Evolutionary conservation across 2,888 invertebrate species (phyloP), one percentile per base, ranked within the genome.

Genomic region (Cataglyphis rosenhaueri): DNA sequence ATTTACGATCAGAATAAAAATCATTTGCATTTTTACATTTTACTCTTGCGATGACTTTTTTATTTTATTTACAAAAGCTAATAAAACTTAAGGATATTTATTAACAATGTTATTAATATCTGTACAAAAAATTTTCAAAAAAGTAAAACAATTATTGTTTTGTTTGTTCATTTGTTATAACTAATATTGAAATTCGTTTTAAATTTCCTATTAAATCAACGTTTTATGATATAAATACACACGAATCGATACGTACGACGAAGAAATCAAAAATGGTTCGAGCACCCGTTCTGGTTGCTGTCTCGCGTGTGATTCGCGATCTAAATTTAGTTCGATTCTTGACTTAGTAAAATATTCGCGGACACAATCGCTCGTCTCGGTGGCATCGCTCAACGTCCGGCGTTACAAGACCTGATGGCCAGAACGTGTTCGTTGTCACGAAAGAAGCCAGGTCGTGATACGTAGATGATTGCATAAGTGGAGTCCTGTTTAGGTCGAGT

Each of bases 311-410:
- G 64, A 73, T 76, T 66, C 82, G 87, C 85, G 81, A 78, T 81
- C 91, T 93, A 93, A 93, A 90, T 91, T 93, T 93, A 92, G 91
- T 88, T 85, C 88, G 86, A 91, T 91, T 91, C 88, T 83, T 88
- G 85, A 88, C 89, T 89, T 86, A 86, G 90, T 87, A 85, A 93
- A 92, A 90, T 88, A 92, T 92, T 91, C 91, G 91, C 89, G 92
- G 93, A 94, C 93, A 94, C 94, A 94, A 94, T 94, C 92, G 92
- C 85, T 89, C 90, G 92, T 92, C 92, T 94, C 91, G 92, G 91
- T 87, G 89, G 90, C 93, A 94, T 94, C 94, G 93, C 91, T 94
- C 94, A 94, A 94, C 91, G 94, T 94, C 94, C 91, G 84, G 87
- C 86, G 88, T 83, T 94, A 94, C 94, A 94, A 93, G 94, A 78